phyloP scores from a whole-genome alignment of 2,888 invertebrate species.

The Stictocephala bisonia region DNA sequence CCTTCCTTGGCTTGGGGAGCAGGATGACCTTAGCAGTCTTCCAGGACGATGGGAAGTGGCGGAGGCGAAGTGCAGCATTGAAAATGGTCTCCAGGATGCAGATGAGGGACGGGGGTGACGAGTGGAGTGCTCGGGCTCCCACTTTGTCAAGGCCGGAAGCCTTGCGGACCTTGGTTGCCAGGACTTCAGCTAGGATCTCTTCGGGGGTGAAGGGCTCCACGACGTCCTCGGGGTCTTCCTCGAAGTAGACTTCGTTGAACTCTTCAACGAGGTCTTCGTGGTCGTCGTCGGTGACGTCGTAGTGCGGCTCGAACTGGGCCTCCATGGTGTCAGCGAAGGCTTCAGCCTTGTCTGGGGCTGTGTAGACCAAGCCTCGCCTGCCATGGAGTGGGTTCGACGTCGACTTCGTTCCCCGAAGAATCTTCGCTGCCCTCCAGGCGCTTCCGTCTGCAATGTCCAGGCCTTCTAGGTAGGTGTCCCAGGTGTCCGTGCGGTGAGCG shows the following conservation, averaged over 20 bases:
- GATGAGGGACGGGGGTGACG: too few species aligned
- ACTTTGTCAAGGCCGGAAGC: conserved; percentile 18
- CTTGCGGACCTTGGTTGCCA: neutral
- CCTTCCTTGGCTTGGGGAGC: conserved; percentile 58
- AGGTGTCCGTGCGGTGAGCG: neutral
- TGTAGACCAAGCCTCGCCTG: neutral
- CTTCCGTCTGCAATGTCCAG: neutral
- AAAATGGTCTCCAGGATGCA: conserved; percentile 22
- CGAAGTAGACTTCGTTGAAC: neutral
- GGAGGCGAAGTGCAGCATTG: conserved; percentile 11
- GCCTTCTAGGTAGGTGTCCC: neutral
- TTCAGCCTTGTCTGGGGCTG: neutral
- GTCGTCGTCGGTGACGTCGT: neutral
- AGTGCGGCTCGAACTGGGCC: conserved; percentile 16
- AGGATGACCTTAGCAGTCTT: conserved; percentile 56
- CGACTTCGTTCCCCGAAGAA: neutral
- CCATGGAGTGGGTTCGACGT: neutral
- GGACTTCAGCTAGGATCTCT: neutral
- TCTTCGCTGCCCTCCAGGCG: neutral
- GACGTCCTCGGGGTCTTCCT: neutral
- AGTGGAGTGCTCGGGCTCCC: neutral
- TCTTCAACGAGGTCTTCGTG: neutral
- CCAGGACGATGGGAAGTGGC: conserved; percentile 55
- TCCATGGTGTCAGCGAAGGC: conserved; percentile 31
- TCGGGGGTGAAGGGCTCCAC: neutral